Percentiles rank a stretch among this genome's conserved stretches.
These are phyloP conservation scores for Aphidius colemani DNA, from an alignment of 2,888 invertebrate species.

Conservation along the genomic window DNA sequence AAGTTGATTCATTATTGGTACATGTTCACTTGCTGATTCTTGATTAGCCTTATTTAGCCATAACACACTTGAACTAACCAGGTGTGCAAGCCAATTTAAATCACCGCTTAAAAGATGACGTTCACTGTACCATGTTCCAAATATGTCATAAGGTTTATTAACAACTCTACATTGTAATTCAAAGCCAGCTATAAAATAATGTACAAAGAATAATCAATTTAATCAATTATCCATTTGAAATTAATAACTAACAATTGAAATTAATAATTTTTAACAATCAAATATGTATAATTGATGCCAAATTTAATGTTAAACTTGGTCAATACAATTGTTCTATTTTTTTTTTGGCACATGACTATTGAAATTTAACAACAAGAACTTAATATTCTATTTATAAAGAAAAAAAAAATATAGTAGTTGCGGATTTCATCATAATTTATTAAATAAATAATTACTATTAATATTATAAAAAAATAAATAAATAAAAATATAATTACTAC, in stretches of 20 bases:
- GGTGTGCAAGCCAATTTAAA: conserved; percentile 77
- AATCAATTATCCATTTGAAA: not conserved
- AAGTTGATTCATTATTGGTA: conserved; percentile 75
- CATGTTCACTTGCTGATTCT: conserved; percentile 77
- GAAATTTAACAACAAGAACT: not conserved
- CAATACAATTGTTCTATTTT: conserved; percentile 10
- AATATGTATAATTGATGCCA: not conserved
- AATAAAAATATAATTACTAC: too few relatives aligned
- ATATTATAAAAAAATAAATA: too few relatives aligned
- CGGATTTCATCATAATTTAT: too few relatives aligned
- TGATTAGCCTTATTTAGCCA: conserved; percentile 85
- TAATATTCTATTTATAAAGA: too few relatives aligned
- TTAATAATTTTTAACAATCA: not conserved
- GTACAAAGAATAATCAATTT: not conserved
- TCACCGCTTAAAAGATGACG: conserved; percentile 80
- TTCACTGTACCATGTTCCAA: conserved; percentile 88
- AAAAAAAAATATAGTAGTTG: too few relatives aligned
- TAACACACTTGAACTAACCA: conserved; percentile 74
- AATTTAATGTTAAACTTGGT: conserved; percentile 18
- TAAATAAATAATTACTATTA: too few relatives aligned
- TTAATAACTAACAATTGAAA: too few relatives aligned
- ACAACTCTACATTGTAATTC: conserved; percentile 74
- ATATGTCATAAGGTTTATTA: conserved; percentile 86
- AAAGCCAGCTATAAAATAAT: conserved; percentile 65
- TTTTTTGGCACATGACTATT: conserved; percentile 21